Evolutionary conservation across 2,888 invertebrate species (phyloP).

Genomic region (Drosophila antonietae): DNA sequence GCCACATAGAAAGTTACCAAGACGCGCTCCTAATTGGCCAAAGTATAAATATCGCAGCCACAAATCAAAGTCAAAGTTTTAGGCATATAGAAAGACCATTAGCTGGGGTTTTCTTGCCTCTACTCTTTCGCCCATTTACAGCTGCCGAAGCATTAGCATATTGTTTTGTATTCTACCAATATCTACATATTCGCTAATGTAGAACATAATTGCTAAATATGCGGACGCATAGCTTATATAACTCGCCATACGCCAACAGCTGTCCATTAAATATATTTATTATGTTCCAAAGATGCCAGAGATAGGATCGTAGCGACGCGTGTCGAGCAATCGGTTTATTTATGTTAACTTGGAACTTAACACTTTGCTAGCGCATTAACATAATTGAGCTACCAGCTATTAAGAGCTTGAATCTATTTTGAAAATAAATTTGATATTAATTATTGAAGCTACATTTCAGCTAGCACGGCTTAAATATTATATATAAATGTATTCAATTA

Average conservation of each 20-base stretch:
- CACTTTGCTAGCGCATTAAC: slow-evolving; percentile 9
- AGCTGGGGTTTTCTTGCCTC: neutral
- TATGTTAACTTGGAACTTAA: slow-evolving; percentile 2
- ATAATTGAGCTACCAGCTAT: slow-evolving; percentile 5
- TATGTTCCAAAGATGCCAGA: slow-evolving; percentile 5
- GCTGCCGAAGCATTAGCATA: slow-evolving; percentile 11
- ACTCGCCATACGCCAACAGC: slow-evolving; percentile 8
- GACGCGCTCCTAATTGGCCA: slow-evolving; percentile 32
- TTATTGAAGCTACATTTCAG: neutral
- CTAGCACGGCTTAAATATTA: neutral
- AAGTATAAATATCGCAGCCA: slow-evolving; percentile 10
- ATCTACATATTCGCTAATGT: slow-evolving; percentile 4
- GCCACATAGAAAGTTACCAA: slow-evolving; percentile 31
- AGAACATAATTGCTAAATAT: slow-evolving; percentile 3
- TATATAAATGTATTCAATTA: neutral
- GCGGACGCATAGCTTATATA: slow-evolving; percentile 8
- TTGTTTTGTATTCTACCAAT: neutral
- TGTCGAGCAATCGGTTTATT: neutral
- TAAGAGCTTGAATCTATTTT: neutral
- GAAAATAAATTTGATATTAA: neutral
- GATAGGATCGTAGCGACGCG: slow-evolving; percentile 8
- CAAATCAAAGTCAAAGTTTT: slow-evolving; percentile 18
- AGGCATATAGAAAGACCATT: neutral
- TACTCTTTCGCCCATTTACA: neutral
- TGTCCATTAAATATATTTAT: slow-evolving; percentile 12